Base-by-base conservation (phyloP, 2,888 invertebrate genomes). In the Melinopterus prodromus region DNA sequence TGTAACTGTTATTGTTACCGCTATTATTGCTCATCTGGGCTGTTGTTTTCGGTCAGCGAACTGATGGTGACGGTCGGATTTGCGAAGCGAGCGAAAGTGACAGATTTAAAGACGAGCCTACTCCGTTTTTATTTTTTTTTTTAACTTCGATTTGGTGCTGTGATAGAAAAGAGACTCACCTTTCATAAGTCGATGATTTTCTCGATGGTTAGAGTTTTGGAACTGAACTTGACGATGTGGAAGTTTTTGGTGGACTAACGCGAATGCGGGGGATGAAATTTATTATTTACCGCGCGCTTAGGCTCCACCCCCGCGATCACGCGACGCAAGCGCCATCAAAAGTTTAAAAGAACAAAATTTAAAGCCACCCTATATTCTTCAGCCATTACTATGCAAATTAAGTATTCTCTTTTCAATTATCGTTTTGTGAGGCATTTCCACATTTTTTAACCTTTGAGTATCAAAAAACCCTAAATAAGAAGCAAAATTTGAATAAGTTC, bases 1-100 rank as follows among this genome's bases (percentile, higher is more conserved):
- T 84, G 71, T 83, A 82, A 79, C 82, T 81, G 78, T 82, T 82
- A 37, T 78, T 78, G 76, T 79, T 81, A 35, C 53, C 77, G 69
- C 77, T 78, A 72, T 72, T 78, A 71, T 75, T 74, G 69, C 72
- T 78, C 80, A 78, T 76, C 53, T 53, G 53, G 7, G 53, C 12
- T 1, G 53, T 53, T 53, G 7, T 53, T 53, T 53, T 53, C 53
- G 53, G 53, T 53, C 53, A 53, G 12, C 53, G 53, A 53, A 53
- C 5, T 71, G 74, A 36, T 74, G 74, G 36, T 37, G 36, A 35
- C 74, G 74, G 35, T 74, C 74, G 74, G 37, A 36, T 74, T 74
- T n/a, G 74, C 74, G 74, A 74, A 74, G 35, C 74, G 74, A 74
- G 36, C n/a, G 74, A 74, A 16, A 74, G 16, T 74, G 37, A 74